Evolutionary conservation across 2,888 invertebrate genomes (phyloP), one percentile per base, ranked within the genome.

Genomic region (Rhingia rostrata): DNA sequence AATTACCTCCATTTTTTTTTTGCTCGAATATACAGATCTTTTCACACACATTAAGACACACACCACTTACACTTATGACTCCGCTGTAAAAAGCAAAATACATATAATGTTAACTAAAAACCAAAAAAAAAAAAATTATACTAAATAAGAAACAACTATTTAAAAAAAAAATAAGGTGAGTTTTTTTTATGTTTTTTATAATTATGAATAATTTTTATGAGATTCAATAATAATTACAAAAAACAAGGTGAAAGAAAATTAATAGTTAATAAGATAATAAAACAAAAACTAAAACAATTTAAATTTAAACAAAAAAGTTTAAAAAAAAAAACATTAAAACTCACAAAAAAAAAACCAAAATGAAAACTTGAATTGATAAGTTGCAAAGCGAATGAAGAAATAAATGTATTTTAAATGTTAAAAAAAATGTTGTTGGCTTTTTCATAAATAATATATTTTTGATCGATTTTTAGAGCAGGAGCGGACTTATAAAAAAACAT

Each of bases 401-500:
- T 87, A 88, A 87, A 87, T 87, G 88, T 88, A 88, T 88, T 88
- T 88, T 87, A 87, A 88, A 88, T 88, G 87, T 88, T 88, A 86
- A 86, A 69, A 81, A 60, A 78, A 72, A 49, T 56, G 49, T 22
- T 39, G 37, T 30, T 5, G 22, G 2, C 22, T 22, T 22, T 22
- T 22, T 22, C 2, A 22, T 22, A 2, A 22, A 22, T 22, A 10
- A 0, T 32, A 7, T 33, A 10, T 64, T 66, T 77, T 69, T 53
- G 10, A 0, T 47, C 6, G 14, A 4, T 4, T 3, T n/a, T 12
- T 22, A 22, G 22, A 1, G 22, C 2, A 22, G 22, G n/a, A n/a
- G n/a, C n/a, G n/a, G n/a, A n/a, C n/a, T n/a, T n/a, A n/a, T n/a
- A n/a, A n/a, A n/a, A n/a, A n/a, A n/a, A n/a, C n/a, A n/a, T n/a